These are phyloP conservation scores for Cyclura pinguis DNA, from an alignment of 2,797 vertebrate species.

Conservation along the genomic window DNA sequence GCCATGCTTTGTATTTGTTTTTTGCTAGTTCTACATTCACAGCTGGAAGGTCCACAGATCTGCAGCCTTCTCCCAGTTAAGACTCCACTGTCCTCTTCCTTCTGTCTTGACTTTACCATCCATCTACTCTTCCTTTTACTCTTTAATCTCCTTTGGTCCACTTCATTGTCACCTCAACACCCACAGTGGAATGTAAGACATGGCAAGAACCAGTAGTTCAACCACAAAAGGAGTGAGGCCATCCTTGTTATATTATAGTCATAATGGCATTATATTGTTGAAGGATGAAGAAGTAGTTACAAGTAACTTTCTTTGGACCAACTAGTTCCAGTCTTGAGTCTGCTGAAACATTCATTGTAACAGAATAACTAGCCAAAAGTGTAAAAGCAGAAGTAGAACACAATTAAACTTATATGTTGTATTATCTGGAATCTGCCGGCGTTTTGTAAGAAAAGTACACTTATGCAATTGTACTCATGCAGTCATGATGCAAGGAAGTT, in stretches of 20 bases:
- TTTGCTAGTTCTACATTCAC: no score
- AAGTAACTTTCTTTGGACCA: background rate
- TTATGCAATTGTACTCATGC: background rate
- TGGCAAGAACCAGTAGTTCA: background rate
- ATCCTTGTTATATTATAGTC: no score
- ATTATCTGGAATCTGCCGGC: background rate
- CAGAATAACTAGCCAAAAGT: background rate
- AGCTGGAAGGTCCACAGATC: no score
- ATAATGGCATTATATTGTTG: no score
- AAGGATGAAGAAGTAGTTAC: no score
- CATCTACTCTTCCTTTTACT: no score
- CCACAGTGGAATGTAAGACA: background rate
- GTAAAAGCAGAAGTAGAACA: background rate
- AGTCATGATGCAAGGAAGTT: background rate
- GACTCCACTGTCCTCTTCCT: no score
- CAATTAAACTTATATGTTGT: background rate
- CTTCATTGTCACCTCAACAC: no score
- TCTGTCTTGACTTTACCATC: no score
- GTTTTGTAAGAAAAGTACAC: background rate
- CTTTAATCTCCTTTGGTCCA: no score
- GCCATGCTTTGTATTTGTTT: no score
- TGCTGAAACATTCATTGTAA: background rate
- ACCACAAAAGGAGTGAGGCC: background rate
- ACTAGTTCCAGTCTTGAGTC: background rate
- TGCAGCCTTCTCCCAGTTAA: no score